Evolutionary conservation across 2,797 vertebrate genomes (phyloP), one percentile per base, ranked within the genome.

Genomic region (Morelia viridis): DNA sequence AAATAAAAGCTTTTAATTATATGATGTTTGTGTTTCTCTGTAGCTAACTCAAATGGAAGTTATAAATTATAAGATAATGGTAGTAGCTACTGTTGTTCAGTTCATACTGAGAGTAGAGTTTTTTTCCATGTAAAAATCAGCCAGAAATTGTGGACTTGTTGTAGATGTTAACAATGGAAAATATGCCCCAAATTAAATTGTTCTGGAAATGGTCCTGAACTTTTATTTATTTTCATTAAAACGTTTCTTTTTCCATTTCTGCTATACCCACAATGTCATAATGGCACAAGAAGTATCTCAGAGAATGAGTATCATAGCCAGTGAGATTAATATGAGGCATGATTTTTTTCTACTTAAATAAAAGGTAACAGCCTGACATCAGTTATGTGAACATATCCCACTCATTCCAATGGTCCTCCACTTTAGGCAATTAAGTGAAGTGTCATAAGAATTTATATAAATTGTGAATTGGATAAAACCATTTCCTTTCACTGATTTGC

Each of bases 1-100:
- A 35, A 35, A 35, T 35, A 35, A 35, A 93, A 90, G 89, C 31
- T 95, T 91, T 96, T 96, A 96, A 95, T 94, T 80, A 80, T 64
- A 65, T 84, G 76, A 26, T 46, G 11, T 50, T 84, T 10, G 24
- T 24, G 64, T 28, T 31, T 88, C 50, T 65, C 12, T 56, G 24
- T 12, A 68, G 61, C 61, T n/a, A 57, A 87, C 28, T 46, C 53
- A 85, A 86, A 87, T 41, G 4, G 57, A 87, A 87, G 83, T 71
- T 89, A 26, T 62, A 15, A 17, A 53, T 83, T 56, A 46, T 57
- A 90, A 56, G 8, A 58, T 60, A 58, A 19, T 15, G 41, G 56
- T 62, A 83, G 26, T 11, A 71, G 4, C 26, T 46, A 12, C 65
- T 50, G 11, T 50, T 61, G 19, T 87, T 86, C 22, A 35, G 22